Evolutionary conservation across 35 echinoderm and acorn worm species (phyloP).

Genomic region (Heliocidaris erythrogramma): DNA sequence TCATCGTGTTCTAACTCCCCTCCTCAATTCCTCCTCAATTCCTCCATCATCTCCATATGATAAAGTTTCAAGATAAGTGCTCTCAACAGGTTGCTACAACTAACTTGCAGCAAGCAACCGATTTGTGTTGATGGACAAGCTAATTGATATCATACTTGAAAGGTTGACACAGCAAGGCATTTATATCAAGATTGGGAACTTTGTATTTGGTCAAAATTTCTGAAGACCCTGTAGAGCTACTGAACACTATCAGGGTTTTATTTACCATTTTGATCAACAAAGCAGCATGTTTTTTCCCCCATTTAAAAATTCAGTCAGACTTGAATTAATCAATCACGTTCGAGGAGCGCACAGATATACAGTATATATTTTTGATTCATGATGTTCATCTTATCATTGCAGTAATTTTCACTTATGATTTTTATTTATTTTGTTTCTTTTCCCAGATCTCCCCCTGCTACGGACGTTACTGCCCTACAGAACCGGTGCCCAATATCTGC

Average conservation of each 20-base stretch:
- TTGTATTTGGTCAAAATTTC: not conserved
- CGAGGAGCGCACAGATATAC: not conserved
- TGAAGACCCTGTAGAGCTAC: not conserved
- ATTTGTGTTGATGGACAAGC: not conserved
- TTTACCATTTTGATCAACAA: not conserved
- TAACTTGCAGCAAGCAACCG: not conserved
- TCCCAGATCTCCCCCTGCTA: constrained; percentile 53
- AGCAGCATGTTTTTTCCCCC: not conserved
- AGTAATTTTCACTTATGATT: too few species aligned
- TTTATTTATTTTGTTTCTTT: not conserved
- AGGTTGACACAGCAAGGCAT: not conserved
- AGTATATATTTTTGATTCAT: too few species aligned
- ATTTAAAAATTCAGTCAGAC: not conserved
- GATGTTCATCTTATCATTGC: not conserved
- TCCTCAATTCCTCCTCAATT: not conserved
- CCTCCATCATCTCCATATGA: too few species aligned
- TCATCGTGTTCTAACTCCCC: not conserved
- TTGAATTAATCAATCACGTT: not conserved
- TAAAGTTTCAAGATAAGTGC: not conserved
- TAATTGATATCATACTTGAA: not conserved
- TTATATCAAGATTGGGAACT: not conserved
- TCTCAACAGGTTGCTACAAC: not conserved
- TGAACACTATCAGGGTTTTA: not conserved
- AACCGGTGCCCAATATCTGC: constrained; percentile 19
- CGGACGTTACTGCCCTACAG: constrained; percentile 48